A percentile compares a stretch with the other conserved stretches of the same genome.
phyloP scores from a whole-genome alignment of 2,797 vertebrate genomes.

The Danio kyathit region DNA sequence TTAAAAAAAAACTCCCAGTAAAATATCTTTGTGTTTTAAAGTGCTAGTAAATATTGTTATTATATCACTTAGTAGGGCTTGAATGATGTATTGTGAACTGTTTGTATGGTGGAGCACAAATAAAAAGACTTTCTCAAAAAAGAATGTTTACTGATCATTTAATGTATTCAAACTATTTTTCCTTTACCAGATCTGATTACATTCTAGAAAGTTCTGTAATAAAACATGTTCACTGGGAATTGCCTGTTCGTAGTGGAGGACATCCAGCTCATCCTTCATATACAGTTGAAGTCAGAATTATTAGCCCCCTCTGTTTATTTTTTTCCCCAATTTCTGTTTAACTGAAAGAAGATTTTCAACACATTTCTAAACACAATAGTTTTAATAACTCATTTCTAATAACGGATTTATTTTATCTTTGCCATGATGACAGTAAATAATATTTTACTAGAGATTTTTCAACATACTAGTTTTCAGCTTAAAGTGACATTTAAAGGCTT shows the following conservation, averaged over 20 bases:
- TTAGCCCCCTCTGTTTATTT: no score
- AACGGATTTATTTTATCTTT: no score
- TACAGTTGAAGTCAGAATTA: background rate
- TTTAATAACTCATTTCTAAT: no score
- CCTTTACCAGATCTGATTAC: background rate
- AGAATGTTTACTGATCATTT: background rate
- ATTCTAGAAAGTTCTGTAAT: slow-evolving; percentile 9
- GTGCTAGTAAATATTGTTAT: background rate
- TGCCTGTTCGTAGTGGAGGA: background rate
- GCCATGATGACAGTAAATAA: no score
- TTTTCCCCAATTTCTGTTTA: no score
- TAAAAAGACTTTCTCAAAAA: slow-evolving; percentile 29
- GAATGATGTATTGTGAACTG: background rate
- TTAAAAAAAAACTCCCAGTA: background rate
- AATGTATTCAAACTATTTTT: background rate
- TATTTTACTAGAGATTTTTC: no score
- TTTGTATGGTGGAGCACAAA: slow-evolving; percentile 19
- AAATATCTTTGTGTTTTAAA: background rate
- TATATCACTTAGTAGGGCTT: background rate
- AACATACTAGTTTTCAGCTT: no score
- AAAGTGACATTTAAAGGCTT: no score
- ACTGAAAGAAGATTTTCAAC: no score
- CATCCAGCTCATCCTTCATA: background rate
- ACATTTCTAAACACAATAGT: no score
- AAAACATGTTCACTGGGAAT: background rate